Base-by-base conservation (phyloP, 2,797 vertebrate species). In the Danio aesculapii region DNA sequence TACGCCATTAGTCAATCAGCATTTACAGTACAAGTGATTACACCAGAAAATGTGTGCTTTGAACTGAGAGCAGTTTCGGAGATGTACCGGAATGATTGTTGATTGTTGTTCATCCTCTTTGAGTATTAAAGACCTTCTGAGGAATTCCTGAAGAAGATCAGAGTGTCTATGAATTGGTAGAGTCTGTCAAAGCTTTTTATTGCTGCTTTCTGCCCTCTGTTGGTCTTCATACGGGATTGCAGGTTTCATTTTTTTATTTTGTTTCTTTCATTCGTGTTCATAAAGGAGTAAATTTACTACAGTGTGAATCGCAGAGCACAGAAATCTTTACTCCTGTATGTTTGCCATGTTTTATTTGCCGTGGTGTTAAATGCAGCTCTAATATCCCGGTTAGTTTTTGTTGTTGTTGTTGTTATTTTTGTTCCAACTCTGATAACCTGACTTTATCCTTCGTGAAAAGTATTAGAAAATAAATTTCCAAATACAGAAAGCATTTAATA, bases 131-230 rank as follows among this genome's bases (percentile, higher is more conserved):
- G 6, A 61, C 8, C n/a, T 44, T 16, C n/a, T 46, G 59, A 43
- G 13, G 11, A 63, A 9, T 12, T 53, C n/a, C 49, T 30, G 19
- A 67, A 21, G 14, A 11, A 46, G n/a, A 21, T 19, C 43, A 8
- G 17, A n/a, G 30, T 77, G 41, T 55, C n/a, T 21, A 1, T n/a
- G 9, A 49, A 6, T 43, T 62, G 16, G 19, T 12, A 77, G 66
- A 50, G 46, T 41, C 46, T 21, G 47, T 62, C 46, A 49, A 1
- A 50, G 30, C 30, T 47, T 68, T 58, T 11, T 21, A 14, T 61
- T 10, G 44, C 21, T 58, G 14, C 64, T 68, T 62, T 77, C 57
- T 72, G 68, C 68, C 19, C 68, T 72, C 77, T 80, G 50, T 44
- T 64, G 41, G 49, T 72, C 43, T 1, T 55, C 2, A 39, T 72